phyloP scores from a whole-genome alignment of 2,113 vertebrate species.

The Vimba vimba region DNA sequence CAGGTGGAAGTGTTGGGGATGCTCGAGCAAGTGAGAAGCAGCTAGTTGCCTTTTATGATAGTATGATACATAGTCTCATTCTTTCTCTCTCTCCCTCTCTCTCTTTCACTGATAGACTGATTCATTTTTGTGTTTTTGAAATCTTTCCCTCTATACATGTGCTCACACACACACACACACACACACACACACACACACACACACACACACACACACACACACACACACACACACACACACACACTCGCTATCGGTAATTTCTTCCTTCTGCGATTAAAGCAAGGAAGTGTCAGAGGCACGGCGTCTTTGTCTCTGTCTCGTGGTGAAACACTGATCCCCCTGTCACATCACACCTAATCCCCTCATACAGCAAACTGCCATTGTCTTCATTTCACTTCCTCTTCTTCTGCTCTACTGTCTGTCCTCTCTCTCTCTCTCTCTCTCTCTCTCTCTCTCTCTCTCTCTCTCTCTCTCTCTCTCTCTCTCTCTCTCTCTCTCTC shows the following conservation, averaged over 20 bases:
- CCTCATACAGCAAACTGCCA: slow-evolving; percentile 68
- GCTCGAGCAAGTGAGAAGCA: slow-evolving; percentile 31
- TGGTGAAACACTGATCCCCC: slow-evolving; percentile 62
- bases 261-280: slow-evolving; percentile 72
- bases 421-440: slow-evolving; percentile 50
- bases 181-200: slow-evolving; percentile 20
- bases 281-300: slow-evolving; percentile 66
- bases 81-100: slow-evolving; percentile 42
- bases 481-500: slow-evolving; percentile 56
- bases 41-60: slow-evolving; percentile 53
- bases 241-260: slow-evolving; percentile 68
- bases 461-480: slow-evolving; percentile 35
- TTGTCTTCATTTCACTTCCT: slow-evolving; percentile 69
- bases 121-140: slow-evolving; percentile 24
- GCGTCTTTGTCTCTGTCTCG: slow-evolving; percentile 66
- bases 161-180: slow-evolving; percentile 25
- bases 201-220: neutral
- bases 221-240: slow-evolving; percentile 13
- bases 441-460: slow-evolving; percentile 30
- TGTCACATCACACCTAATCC: slow-evolving; percentile 68
- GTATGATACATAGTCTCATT: slow-evolving; percentile 30
- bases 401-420: slow-evolving; percentile 61
- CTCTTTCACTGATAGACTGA: slow-evolving; percentile 24
- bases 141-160: slow-evolving; percentile 24
- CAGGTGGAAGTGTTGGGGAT: slow-evolving; percentile 49